Conservation (phyloP, 2,113 vertebrate species). For the Ceyx margarethae region DNA sequence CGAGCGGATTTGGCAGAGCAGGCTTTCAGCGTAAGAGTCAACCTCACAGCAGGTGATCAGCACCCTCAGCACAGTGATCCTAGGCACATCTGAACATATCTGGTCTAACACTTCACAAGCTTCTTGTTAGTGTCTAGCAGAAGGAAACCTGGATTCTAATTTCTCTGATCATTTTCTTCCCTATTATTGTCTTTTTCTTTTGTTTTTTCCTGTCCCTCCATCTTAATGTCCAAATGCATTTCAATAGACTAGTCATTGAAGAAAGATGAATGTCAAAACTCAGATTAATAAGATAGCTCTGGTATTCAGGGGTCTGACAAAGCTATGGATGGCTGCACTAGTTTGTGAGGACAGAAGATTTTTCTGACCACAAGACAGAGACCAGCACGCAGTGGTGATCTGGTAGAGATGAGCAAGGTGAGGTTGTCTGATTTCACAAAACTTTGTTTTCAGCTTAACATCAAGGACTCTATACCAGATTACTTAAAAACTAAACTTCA, state of each 20-base stretch:
- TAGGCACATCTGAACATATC: neutral
- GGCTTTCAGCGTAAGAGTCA: neutral
- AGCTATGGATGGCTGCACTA: neutral
- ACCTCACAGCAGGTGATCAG: constrained; percentile 28
- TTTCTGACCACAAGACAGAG: neutral
- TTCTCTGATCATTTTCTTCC: neutral
- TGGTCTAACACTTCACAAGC: constrained; percentile 30
- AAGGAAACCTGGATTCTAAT: neutral
- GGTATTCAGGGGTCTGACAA: neutral
- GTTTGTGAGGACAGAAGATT: neutral
- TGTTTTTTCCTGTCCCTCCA: neutral
- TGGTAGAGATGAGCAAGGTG: neutral
- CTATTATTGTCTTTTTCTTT: neutral
- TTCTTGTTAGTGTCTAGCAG: constrained; percentile 7
- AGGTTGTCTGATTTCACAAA: neutral
- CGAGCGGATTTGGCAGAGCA: neutral
- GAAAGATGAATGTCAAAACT: neutral
- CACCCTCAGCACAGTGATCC: constrained; percentile 3
- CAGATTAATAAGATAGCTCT: neutral
- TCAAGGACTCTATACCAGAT: neutral
- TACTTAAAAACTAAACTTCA: neutral
- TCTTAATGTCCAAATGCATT: neutral
- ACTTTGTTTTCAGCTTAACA: neutral
- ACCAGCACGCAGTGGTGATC: neutral
- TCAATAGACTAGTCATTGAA: neutral